Percentiles rank a stretch among this genome's conserved stretches.
These are phyloP conservation scores for Euzetes globulus DNA, from an alignment of 2,888 invertebrate genomes.

Conservation along the genomic window DNA sequence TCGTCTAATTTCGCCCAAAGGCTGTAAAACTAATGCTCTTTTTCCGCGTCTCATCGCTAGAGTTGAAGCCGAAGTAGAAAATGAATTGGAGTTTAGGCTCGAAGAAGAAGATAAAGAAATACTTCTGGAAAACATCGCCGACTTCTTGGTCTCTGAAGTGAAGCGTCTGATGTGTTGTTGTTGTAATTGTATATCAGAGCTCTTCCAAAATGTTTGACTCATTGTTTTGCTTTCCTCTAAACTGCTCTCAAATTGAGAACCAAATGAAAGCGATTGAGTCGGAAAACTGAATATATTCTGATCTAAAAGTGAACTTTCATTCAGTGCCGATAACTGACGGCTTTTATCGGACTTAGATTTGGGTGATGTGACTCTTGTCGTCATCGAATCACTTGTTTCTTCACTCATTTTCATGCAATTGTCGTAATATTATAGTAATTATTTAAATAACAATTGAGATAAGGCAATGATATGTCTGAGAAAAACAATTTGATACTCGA, in stretches of 20 bases:
- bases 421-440: background rate
- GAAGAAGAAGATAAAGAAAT: conserved; percentile 18
- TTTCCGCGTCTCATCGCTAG: conserved; percentile 29
- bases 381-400: background rate
- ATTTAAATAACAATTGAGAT: conserved; percentile 1
- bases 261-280: background rate
- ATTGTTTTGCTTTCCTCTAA: background rate
- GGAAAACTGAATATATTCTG: background rate
- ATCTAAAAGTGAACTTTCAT: background rate
- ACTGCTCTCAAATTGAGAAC: background rate
- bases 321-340: background rate
- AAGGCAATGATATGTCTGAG: background rate
- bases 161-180: conserved; percentile 6
- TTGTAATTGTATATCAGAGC: background rate
- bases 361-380: background rate
- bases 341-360: background rate
- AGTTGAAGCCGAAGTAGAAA: conserved; percentile 7
- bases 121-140: background rate
- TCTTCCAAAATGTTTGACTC: conserved; percentile 23
- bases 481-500: too few relatives aligned
- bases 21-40: conserved; percentile 25
- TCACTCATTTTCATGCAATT: conserved; percentile 1
- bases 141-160: background rate
- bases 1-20: conserved; percentile 28
- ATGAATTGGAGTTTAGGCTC: background rate